Evolutionary conservation across 2,888 invertebrate species (phyloP), one percentile per base, ranked within the genome.

Genomic region (Lepidochitona cinerea): DNA sequence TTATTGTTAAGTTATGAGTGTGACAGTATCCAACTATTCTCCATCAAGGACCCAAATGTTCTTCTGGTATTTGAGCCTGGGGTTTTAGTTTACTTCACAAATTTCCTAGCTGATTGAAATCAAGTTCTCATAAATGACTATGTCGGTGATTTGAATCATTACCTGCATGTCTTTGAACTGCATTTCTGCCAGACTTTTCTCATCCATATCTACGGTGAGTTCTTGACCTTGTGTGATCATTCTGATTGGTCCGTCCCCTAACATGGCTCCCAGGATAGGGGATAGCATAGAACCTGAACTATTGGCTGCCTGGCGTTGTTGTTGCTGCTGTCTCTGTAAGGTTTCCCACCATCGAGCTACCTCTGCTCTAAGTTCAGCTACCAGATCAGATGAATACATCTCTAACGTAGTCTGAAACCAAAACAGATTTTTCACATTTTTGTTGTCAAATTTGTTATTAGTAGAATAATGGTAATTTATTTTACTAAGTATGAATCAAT

Each of bases 161-260:
- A 94, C 95, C 93, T 97, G 97, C 88, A 95, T 95, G 89, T 98
- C 97, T 89, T 97, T 98, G 88, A 97, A 96, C 32, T 97, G 96
- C 93, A 97, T 95, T 89, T 97, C 97, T 52, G 94, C 94, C 1
- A 97, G 91, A 1, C 95, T 95, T 82, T 97, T 95, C 88, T 97
- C 97, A 89, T 98, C 97, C 84, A 95, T 95, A 85, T 98, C 97
- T 3, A 96, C 95, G 0, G 96, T 96, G 7, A 98, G 92, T 89
- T 98, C 98, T 90, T 97, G 97, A 0, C 97, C 97, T 77, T 91
- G 90, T 0, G 97, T 97, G 79, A 97, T 97, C 93, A 97, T 96
- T 64, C 97, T 92, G 70, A 97, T 93, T 0, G 96, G 96, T 0
- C 96, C 96, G 84, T 96, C 96, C 1, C 94, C 94, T 0, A 96